Percentiles rank a stretch among this genome's conserved stretches.
Conservation (phyloP, 2,888 invertebrate genomes). For the Rhyacophila evoluta region DNA sequence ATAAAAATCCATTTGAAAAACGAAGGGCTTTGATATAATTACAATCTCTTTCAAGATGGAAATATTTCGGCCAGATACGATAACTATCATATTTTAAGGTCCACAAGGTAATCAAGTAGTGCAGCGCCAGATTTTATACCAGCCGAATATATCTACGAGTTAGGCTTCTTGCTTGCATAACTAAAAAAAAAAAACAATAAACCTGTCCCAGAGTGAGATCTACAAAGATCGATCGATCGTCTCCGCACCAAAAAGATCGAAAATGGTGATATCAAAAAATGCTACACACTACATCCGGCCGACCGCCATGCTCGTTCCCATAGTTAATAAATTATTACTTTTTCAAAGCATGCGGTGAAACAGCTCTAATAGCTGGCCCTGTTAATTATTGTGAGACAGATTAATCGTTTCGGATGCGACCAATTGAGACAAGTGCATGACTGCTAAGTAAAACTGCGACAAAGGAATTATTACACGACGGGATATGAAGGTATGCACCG, state of each 20-base stretch:
- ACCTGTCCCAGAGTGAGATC: background rate
- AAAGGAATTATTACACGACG: background rate
- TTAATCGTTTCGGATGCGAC: constrained; percentile 43
- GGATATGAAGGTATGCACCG: background rate
- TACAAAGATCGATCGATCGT: constrained; percentile 4
- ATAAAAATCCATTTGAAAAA: too few species aligned
- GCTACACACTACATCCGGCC: constrained; percentile 1
- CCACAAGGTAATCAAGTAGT: too few species aligned
- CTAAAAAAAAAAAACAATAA: background rate
- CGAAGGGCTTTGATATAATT: too few species aligned
- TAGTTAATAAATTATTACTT: background rate
- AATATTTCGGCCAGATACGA: too few species aligned
- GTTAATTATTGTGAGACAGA: constrained; percentile 39
- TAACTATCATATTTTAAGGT: too few species aligned
- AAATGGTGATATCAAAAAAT: constrained; percentile 12
- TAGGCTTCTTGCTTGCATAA: too few species aligned
- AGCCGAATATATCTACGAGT: too few species aligned
- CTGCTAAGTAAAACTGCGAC: background rate
- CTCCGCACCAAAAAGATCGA: constrained; percentile 1
- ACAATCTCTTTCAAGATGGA: too few species aligned
- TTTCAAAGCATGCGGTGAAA: background rate
- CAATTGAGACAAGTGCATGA: constrained; percentile 34
- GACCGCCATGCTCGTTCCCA: constrained; percentile 19
- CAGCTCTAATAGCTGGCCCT: background rate
- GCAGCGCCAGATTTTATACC: too few species aligned